These are phyloP conservation scores for Illadopsis cleaveri DNA, from an alignment of 2,113 vertebrate species.

Conservation along the genomic window DNA sequence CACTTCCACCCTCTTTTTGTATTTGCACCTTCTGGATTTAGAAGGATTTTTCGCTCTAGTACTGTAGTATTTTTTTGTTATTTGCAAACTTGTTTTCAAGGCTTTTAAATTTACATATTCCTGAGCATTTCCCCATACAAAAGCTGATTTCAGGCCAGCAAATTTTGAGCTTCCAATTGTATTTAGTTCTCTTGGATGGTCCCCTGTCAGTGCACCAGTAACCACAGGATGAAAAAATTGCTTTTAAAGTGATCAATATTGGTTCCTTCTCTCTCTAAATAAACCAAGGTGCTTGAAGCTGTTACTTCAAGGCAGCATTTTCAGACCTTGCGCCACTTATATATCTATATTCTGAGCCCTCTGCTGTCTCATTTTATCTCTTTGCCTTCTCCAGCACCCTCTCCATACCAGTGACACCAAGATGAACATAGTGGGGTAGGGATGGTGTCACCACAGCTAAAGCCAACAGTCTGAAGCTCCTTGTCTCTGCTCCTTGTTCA, in stretches of 20 bases:
- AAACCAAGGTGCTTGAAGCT: not conserved
- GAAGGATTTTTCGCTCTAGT: not conserved
- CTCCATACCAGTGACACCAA: not conserved
- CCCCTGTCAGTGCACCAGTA: not conserved
- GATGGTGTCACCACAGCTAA: not conserved
- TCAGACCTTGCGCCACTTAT: not conserved
- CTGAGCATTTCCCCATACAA: not conserved
- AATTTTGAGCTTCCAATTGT: not conserved
- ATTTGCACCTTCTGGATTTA: not conserved
- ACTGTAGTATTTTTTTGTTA: not conserved
- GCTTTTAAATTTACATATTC: not conserved
- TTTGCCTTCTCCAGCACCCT: not conserved
- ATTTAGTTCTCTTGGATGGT: not conserved
- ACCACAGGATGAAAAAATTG: not conserved
- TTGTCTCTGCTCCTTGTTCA: not conserved
- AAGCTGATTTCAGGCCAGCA: not conserved
- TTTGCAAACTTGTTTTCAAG: not conserved
- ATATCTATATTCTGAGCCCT: not conserved
- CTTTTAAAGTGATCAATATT: not conserved
- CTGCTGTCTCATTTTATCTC: not conserved
- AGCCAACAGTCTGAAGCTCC: not conserved
- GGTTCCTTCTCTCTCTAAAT: not conserved
- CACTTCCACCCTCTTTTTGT: not conserved
- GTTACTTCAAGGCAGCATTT: not conserved
- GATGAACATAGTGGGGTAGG: not conserved